Base-by-base conservation (phyloP, 2,797 vertebrate genomes). In the Rhinogobio ventralis region DNA sequence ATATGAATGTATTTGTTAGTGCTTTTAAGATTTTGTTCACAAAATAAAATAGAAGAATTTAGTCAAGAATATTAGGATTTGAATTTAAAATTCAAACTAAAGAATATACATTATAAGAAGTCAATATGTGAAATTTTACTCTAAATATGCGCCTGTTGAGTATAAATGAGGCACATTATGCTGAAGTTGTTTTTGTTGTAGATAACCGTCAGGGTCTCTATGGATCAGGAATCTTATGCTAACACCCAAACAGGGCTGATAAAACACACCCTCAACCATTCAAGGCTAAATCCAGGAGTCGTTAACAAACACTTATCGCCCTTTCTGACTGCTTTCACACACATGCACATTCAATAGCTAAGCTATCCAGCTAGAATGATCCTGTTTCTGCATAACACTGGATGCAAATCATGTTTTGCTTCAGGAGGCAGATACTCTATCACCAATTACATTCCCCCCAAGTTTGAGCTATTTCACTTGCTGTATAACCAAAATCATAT, bases 291-390 rank as follows among this genome's bases (percentile, higher is more conserved):
- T 7, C 64, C 23, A 79, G 20, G 67, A 83, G 45, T 68, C 68
- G 2, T 87, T 85, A 67, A 69, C 76, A 74, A 74, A 66, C 78
- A 64, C 51, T 89, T 88, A 64, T 86, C 86, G 11, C 72, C 66
- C 79, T 85, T 71, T 76, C 68, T 71, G 15, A 36, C 11, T 79
- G n/a, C 64, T 51, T 86, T 79, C 82, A 84, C 80, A 80, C 85
- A 60, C 53, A 82, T 23, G 30, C 51, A 45, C 30, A 30, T 20
- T 81, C 83, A 46, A 67, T 39, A 73, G 64, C 33, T 7, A 2
- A 8, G n/a, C 49, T 39, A 6, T 64, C 39, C 60, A 25, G 23
- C 25, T 49, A 10, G 5, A 68, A 36, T 0, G 6, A 33, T 60
- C 53, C 67, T 46, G 20, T 77, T 84, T 33, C 82, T 84, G 36